phyloP scores from a whole-genome alignment of 2,888 invertebrate genomes.

The Seira ritae region DNA sequence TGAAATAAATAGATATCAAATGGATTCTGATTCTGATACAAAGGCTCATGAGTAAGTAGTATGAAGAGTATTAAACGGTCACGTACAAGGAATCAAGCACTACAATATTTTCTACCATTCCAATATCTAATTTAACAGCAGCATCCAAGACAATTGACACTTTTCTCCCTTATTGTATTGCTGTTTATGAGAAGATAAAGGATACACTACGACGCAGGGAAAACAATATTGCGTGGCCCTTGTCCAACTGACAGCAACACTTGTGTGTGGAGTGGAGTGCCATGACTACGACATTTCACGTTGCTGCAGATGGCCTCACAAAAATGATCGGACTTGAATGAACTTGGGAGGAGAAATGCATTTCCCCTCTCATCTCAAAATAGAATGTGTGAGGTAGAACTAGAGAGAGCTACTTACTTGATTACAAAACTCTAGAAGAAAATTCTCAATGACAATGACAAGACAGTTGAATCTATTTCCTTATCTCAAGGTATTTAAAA shows the following conservation, averaged over 20 bases:
- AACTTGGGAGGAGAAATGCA: no score
- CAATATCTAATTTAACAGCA: constrained; percentile 55
- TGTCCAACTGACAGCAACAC: no score
- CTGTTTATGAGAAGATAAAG: neutral
- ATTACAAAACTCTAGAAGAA: neutral
- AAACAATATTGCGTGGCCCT: neutral
- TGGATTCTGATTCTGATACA: neutral
- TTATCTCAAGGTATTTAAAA: neutral
- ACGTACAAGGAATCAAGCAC: neutral
- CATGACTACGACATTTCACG: neutral
- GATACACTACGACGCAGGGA: neutral
- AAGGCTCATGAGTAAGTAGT: neutral
- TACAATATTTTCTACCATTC: neutral
- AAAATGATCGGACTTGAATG: no score
- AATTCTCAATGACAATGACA: neutral
- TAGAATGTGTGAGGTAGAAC: no score
- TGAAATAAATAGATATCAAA: neutral
- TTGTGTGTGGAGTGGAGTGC: no score
- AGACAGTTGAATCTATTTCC: neutral
- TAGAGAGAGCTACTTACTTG: neutral
- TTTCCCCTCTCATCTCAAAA: no score
- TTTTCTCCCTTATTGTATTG: constrained; percentile 12
- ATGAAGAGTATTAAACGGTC: neutral
- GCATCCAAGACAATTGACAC: constrained; percentile 55
- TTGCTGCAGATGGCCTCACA: neutral